Conservation (phyloP, 2,113 vertebrate species). For the Melanerpes formicivorus region DNA sequence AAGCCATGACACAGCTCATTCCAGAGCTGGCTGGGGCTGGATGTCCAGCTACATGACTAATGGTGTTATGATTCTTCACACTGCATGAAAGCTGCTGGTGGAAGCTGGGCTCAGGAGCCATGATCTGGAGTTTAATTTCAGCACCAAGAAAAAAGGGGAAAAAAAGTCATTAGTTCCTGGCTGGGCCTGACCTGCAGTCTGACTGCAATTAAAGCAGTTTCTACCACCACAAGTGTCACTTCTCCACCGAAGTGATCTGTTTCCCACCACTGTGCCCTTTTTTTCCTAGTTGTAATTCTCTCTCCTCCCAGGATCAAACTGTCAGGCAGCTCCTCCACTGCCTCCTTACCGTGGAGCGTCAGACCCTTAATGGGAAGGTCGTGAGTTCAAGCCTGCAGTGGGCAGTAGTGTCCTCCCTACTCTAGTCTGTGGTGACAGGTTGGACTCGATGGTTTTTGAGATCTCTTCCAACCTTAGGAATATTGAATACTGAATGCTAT, state of each 20-base stretch:
- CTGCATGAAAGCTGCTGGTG: background rate
- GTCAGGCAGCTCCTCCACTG: background rate
- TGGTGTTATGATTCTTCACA: background rate
- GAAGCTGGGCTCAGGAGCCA: background rate
- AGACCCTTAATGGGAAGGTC: no score
- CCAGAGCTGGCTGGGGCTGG: background rate
- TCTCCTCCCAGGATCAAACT: background rate
- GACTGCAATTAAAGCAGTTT: background rate
- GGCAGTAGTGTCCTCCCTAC: no score
- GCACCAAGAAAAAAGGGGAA: background rate
- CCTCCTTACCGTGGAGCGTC: background rate
- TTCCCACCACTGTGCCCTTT: background rate
- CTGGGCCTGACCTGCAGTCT: background rate
- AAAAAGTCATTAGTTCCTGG: background rate
- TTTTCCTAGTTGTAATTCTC: background rate
- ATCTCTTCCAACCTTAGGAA: no score
- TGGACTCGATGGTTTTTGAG: no score
- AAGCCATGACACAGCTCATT: background rate
- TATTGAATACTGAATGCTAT: background rate
- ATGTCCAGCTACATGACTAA: background rate
- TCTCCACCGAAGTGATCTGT: background rate
- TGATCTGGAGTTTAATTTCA: background rate
- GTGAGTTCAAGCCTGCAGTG: no score
- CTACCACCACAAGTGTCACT: background rate
- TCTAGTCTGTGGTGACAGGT: no score